Conservation (phyloP, 2,113 vertebrate species). For the Oryzias javanicus region DNA sequence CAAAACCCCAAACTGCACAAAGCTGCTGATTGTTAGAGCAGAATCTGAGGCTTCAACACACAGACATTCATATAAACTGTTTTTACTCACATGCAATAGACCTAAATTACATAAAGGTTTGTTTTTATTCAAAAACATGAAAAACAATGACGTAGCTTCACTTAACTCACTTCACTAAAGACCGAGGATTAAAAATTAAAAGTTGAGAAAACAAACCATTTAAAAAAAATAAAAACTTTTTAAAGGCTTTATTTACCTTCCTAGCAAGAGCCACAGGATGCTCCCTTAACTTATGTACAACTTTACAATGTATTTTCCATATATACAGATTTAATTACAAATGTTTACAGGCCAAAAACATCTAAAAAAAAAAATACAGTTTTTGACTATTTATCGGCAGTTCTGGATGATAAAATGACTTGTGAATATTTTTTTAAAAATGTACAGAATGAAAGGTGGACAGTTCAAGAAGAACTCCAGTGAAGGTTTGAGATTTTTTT, state of each 20-base stretch:
- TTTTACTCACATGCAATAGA: too few relatives aligned
- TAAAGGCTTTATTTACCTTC: conserved; percentile 71
- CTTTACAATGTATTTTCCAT: conserved; percentile 57
- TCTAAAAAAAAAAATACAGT: too few relatives aligned
- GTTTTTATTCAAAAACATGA: not conserved
- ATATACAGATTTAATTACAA: conserved; percentile 76
- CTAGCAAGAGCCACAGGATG: conserved; percentile 48
- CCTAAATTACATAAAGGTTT: not conserved
- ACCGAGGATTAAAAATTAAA: not conserved
- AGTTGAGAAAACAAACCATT: conserved; percentile 1
- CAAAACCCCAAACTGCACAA: not conserved
- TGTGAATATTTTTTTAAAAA: too few relatives aligned
- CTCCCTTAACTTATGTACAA: conserved; percentile 66
- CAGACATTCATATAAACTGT: too few relatives aligned
- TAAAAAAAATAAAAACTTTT: conserved; percentile 55
- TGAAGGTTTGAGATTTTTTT: too few relatives aligned
- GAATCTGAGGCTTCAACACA: not conserved
- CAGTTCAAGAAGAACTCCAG: conserved; percentile 5
- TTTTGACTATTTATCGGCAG: too few relatives aligned
- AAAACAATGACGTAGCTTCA: not conserved
- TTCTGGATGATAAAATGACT: too few relatives aligned
- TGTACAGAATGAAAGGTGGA: not conserved
- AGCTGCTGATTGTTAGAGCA: not conserved
- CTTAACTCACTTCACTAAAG: not conserved
- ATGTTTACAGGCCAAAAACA: conserved; percentile 55